Percentiles rank a stretch among this genome's conserved stretches.
Evolutionary conservation across 2,797 vertebrate species (phyloP).

Genomic region (Aplochiton taeniatus): DNA sequence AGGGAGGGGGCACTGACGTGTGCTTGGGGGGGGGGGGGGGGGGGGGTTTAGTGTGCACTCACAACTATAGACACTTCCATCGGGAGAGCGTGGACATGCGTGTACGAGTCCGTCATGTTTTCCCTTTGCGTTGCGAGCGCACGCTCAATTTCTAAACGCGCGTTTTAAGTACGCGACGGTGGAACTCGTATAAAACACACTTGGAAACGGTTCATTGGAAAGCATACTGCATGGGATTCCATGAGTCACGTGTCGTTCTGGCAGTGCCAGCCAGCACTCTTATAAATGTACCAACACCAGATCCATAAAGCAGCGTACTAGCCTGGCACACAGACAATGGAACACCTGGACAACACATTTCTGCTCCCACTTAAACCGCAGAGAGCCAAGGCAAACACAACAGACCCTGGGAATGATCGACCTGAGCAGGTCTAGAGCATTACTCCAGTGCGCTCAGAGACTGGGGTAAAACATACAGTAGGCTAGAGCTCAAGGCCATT

Average conservation of each 20-base stretch:
- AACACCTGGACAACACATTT: conserved; percentile 19
- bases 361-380: background rate
- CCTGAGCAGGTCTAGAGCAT: background rate
- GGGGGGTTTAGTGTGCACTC: background rate
- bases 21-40: background rate
- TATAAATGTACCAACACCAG: background rate
- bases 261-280: background rate
- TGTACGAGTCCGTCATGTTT: too few relatives aligned
- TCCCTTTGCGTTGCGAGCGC: too few relatives aligned
- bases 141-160: too few relatives aligned
- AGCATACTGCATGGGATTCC: background rate
- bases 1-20: background rate
- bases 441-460: too few relatives aligned
- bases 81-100: too few relatives aligned
- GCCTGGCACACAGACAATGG: background rate
- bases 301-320: background rate
- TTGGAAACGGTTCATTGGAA: too few relatives aligned
- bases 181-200: too few relatives aligned
- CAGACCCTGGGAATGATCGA: background rate
- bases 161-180: too few relatives aligned
- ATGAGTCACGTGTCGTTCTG: background rate
- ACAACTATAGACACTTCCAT: too few relatives aligned
- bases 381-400: conserved; percentile 4
- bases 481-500: too few relatives aligned
- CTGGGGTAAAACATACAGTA: too few relatives aligned